Conservation (phyloP, 2,888 invertebrate genomes). For the Trichopoda pennipes region DNA sequence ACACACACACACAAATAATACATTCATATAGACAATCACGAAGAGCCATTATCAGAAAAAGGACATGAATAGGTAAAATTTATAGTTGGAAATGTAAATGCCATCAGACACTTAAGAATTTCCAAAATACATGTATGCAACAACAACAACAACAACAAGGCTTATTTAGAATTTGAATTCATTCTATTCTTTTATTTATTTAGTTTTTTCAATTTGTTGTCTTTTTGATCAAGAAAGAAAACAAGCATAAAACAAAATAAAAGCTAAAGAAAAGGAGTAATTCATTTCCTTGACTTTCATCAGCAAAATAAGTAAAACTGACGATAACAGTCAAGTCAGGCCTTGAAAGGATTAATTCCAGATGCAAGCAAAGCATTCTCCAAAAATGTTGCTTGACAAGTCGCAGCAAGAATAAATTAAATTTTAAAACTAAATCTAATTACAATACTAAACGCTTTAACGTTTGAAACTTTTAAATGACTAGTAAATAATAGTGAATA, state of each 20-base stretch:
- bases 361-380: not conserved
- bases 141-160: constrained; percentile 58
- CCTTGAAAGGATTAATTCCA: constrained; percentile 38
- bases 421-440: too few relatives aligned
- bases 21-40: not conserved
- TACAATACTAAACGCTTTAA: too few relatives aligned
- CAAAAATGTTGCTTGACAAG: too few relatives aligned
- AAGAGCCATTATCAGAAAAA: constrained; percentile 40
- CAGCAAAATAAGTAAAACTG: not conserved
- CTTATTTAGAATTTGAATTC: constrained; percentile 60
- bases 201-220: constrained; percentile 30
- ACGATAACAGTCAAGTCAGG: not conserved
- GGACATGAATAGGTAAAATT: constrained; percentile 56
- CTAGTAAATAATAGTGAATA: too few relatives aligned
- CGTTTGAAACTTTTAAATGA: too few relatives aligned
- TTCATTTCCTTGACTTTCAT: constrained; percentile 41
- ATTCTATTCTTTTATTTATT: not conserved
- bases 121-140: constrained; percentile 51
- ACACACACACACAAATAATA: not conserved
- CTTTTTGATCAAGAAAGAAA: constrained; percentile 5
- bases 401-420: too few relatives aligned
- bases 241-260: constrained; percentile 1
- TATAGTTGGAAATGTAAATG: constrained; percentile 55
- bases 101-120: constrained; percentile 61
- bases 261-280: constrained; percentile 9